Evolutionary conservation across 2,113 vertebrate species (phyloP), one percentile per base, ranked within the genome.

Genomic region (Pedionomus torquatus): DNA sequence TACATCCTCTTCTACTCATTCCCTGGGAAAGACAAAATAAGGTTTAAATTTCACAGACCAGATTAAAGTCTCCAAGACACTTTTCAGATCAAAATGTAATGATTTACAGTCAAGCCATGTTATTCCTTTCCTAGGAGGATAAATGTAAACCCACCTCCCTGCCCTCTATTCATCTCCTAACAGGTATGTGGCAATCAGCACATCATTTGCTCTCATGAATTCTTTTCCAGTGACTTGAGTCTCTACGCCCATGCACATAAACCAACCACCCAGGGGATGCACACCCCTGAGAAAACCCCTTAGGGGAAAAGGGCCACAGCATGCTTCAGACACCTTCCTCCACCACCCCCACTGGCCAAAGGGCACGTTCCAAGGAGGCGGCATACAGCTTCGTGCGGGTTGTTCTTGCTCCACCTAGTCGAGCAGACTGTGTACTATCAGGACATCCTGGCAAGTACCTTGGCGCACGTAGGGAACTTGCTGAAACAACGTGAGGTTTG

Each of bases 381-480:
- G 44, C 11, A 13, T 61, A 95, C 97, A 98, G 98, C 97, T 98
- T 97, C n/a, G 5, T 5, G 24, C 86, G 90, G 58, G 98, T 98
- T 98, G 97, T 79, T 97, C 85, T 44, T 66, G 52, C 87, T 97
- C 84, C 90, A 97, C 90, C 93, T 94, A 24, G 5, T 87, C 25
- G 7, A 76, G 58, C 48, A 70, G 82, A 60, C 18, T 74, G 39
- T 51, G 77, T 60, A 90, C 7, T 0, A 83, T 46, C 41, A 60
- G 77, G 71, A 95, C 39, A 74, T 39, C 64, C 52, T 54, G 52
- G 52, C 52, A 54, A 54, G 52, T 18, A 54, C 52, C 52, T 87
- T 46, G 26, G 7, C 7, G 4, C 51, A 78, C 3, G 0, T 6
- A 71, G 28, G 10, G 33, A 87, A 70, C 35, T 83, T 33, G 54